Percentiles rank a stretch among this genome's conserved stretches.
phyloP scores from a whole-genome alignment of 1,140 invertebrate species.

The Neodiprion fabricii region DNA sequence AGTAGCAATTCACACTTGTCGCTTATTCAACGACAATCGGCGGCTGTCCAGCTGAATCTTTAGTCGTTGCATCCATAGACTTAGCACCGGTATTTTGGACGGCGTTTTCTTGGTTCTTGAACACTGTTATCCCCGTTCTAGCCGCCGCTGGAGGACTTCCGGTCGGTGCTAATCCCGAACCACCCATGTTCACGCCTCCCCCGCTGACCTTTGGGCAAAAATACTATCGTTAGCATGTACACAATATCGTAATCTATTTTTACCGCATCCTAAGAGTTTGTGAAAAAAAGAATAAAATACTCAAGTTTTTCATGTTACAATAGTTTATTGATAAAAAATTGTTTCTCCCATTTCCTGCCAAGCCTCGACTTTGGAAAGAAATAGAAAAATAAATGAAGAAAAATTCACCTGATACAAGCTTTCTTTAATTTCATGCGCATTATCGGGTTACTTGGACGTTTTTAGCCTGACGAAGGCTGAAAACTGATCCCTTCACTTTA shows the following conservation, averaged over 20 bases:
- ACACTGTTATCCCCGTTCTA: constrained; percentile 24
- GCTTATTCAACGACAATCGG: constrained; percentile 27
- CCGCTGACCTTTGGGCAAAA: constrained; percentile 26
- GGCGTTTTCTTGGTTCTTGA: constrained; percentile 32
- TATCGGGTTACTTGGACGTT: not conserved
- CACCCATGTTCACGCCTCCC: constrained; percentile 24
- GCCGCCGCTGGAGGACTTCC: constrained; percentile 29
- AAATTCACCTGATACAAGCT: too few species aligned
- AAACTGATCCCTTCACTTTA: not conserved
- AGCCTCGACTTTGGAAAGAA: not conserved
- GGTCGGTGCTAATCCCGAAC: constrained; percentile 20
- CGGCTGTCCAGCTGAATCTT: constrained; percentile 30
- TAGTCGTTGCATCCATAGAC: constrained; percentile 25
- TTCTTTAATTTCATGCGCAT: too few species aligned
- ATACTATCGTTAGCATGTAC: not conserved
- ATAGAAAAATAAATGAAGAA: too few species aligned
- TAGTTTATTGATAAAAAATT: constrained; percentile 7
- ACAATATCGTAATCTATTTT: too few species aligned
- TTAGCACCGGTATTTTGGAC: constrained; percentile 27
- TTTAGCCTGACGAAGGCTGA: not conserved
- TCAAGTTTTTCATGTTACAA: constrained; percentile 12
- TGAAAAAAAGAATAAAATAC: not conserved
- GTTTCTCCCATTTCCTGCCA: not conserved
- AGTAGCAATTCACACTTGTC: not conserved
- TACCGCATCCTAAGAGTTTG: too few species aligned